Evolutionary conservation across 2,113 vertebrate species (phyloP), one percentile per base, ranked within the genome.

Genomic region (Erythrocebus patas): DNA sequence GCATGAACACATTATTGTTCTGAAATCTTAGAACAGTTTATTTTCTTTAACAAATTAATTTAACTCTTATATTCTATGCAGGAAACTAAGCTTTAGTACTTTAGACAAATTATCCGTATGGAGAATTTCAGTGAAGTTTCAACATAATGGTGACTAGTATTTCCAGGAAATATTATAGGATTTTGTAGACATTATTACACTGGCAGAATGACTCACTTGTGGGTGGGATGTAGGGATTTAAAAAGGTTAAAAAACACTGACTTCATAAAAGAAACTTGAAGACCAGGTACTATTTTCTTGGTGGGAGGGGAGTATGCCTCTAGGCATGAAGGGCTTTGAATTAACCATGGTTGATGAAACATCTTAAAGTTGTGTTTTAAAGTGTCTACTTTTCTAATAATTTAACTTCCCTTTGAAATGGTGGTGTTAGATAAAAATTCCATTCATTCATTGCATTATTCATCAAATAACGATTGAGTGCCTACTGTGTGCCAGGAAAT

Each of bases 61-160:
- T 48, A 55, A 64, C 38, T 82, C 61, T 38, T 90, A 30, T 32
- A 50, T 22, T 86, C 38, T 50, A n/a, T 79, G 85, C 35, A 92
- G 17, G 8, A 85, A 92, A 52, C 72, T 59, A 73, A 66, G 38
- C n/a, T 75, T 92, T 85, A 92, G 55, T 80, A 57, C 48, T 85
- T 94, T 73, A 75, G 79, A 75, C 9, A 75, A 16, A 80, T 50
- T 68, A 75, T 68, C n/a, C 75, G 23, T 66, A 40, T 6, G 84
- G 72, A 88, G 64, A 95, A 95, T 89, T 92, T 85, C 83, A 85
- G 78, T 75, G 55, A 66, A 8, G 22, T 68, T 91, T 91, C 43
- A 85, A 85, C 16, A 78, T 82, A 81, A 79, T 2, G 14, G 78
- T 66, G 78, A 84, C 38, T 55, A 94, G 40, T 70, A 95, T 61